Evolutionary conservation across 2,888 invertebrate genomes (phyloP).

Genomic region (Polydesmus complanatus): DNA sequence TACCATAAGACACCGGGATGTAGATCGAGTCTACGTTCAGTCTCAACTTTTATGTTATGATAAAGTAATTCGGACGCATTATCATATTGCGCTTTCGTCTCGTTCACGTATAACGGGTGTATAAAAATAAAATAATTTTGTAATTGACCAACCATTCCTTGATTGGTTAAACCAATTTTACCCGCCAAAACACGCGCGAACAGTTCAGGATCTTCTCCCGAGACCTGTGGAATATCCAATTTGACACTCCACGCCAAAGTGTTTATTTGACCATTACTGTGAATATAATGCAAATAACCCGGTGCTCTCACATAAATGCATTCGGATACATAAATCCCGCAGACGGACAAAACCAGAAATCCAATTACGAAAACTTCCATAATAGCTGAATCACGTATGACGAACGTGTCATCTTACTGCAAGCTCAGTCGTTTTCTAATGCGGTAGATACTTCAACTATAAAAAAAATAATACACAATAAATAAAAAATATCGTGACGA

Average conservation of each 20-base stretch:
- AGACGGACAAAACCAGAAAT: no score
- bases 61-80: neutral
- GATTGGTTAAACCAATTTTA: constrained; percentile 5
- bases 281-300: neutral
- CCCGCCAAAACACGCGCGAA: neutral
- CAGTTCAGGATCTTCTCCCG: neutral
- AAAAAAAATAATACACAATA: no score
- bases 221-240: neutral
- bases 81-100: neutral
- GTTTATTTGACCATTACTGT: neutral
- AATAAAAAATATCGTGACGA: no score
- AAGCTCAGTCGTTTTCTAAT: no score
- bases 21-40: neutral
- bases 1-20: constrained; percentile 9
- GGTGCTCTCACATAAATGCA: neutral
- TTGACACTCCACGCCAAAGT: constrained; percentile 13
- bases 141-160: constrained; percentile 5
- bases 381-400: no score
- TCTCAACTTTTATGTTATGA: neutral
- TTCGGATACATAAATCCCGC: no score
- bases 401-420: no score
- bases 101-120: constrained; percentile 1
- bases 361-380: no score
- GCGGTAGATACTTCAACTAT: no score
- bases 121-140: constrained; percentile 8